Evolutionary conservation across 1,140 invertebrate genomes (phyloP).

Genomic region (Leptopilina clavipes): DNA sequence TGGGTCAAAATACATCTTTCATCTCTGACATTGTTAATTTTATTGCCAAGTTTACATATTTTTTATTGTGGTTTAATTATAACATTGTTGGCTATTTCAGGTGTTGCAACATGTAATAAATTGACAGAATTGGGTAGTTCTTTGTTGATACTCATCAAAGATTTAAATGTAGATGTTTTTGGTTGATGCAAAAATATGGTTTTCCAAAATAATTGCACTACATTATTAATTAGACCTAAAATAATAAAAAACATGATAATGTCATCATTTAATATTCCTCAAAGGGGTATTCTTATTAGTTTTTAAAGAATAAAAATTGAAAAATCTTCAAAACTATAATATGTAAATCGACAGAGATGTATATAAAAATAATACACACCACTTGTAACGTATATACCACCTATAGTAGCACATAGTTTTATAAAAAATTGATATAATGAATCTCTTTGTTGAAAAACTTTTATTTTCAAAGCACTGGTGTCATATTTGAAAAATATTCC

Average conservation of each 20-base stretch:
- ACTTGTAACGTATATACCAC: conserved; percentile 92
- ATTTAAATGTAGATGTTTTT: conserved; percentile 34
- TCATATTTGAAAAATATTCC: conserved; percentile 98
- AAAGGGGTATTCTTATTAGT: no score
- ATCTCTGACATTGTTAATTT: no score
- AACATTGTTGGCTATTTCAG: conserved; percentile 54
- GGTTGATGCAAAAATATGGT: conserved; percentile 61
- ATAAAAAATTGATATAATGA: conserved; percentile 87
- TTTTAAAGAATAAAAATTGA: no score
- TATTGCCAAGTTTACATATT: no score
- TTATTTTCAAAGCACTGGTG: conserved; percentile 90
- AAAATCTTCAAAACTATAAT: no score
- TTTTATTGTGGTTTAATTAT: conserved; percentile 57
- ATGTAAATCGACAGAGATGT: no score
- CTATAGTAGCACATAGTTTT: conserved; percentile 90
- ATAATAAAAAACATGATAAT: conserved; percentile 44
- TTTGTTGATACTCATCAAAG: conserved; percentile 15
- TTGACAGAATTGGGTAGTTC: conserved; percentile 51
- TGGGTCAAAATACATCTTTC: no score
- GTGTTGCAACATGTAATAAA: conserved; percentile 57
- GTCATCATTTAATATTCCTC: neutral
- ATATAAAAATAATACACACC: conserved; percentile 70
- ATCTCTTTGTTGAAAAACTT: conserved; percentile 88
- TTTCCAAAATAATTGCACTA: conserved; percentile 69
- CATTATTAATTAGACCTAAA: conserved; percentile 71